These are phyloP conservation scores for Ageneiosus marmoratus DNA, from an alignment of 2,113 vertebrate genomes.

Conservation along the genomic window DNA sequence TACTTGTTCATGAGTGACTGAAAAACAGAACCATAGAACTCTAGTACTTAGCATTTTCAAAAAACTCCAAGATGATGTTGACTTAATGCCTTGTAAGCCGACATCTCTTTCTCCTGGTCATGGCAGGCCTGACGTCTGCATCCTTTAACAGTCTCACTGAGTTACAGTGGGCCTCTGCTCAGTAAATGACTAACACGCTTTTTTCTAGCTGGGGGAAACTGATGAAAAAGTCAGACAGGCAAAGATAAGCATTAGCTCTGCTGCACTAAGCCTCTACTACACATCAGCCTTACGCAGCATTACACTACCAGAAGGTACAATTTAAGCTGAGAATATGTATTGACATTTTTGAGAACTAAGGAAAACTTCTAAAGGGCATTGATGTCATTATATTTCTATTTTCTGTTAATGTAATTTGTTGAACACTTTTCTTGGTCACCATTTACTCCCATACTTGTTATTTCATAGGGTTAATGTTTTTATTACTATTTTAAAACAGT, in stretches of 20 bases:
- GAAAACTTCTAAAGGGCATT: neutral
- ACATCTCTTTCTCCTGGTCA: constrained; percentile 16
- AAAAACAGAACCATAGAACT: constrained; percentile 13
- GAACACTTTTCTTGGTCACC: neutral
- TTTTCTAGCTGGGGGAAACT: constrained; percentile 5
- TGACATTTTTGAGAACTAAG: too few relatives aligned
- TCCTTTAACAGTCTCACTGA: constrained; percentile 10
- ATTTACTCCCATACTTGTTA: neutral
- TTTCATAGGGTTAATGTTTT: neutral
- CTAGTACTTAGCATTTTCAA: neutral
- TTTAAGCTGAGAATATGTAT: too few relatives aligned
- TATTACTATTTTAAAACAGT: neutral
- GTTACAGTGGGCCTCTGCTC: neutral
- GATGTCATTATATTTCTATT: neutral
- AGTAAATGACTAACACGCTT: constrained; percentile 12
- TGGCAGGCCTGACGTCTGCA: neutral
- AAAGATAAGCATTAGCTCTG: too few relatives aligned
- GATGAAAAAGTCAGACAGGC: constrained; percentile 14
- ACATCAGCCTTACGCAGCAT: neutral
- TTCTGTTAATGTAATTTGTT: neutral
- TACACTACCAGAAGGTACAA: too few relatives aligned
- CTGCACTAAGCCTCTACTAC: neutral
- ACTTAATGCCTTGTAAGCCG: neutral
- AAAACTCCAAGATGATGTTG: constrained; percentile 10
- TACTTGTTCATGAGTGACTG: neutral